Percentiles rank a stretch among this genome's conserved stretches.
Conservation (phyloP, 1,140 invertebrate genomes). For the Pollicipes pollicipes region DNA sequence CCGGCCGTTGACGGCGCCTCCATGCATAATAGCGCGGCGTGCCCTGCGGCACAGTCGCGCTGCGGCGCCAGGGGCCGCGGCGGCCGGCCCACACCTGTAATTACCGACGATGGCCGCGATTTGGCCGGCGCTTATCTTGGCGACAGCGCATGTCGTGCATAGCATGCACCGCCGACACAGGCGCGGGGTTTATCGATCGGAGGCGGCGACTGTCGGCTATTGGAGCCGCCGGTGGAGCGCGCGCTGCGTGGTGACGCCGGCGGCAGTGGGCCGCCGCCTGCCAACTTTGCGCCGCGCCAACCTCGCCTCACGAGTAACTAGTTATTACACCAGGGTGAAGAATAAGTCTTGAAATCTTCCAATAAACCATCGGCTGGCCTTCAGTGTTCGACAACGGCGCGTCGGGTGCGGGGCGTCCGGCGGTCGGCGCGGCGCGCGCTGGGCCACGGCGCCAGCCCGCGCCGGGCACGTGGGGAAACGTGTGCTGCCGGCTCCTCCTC, state of each 20-base stretch:
- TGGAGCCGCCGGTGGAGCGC: not conserved
- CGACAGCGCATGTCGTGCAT: not conserved
- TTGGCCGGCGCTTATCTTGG: not conserved
- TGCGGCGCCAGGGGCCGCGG: not conserved
- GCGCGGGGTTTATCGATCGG: not conserved
- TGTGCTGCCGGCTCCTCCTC: not conserved
- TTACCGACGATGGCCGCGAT: not conserved
- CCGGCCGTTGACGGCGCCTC: not conserved
- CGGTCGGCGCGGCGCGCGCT: too few relatives aligned
- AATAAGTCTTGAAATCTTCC: not conserved
- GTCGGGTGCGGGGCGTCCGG: too few relatives aligned
- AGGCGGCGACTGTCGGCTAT: not conserved
- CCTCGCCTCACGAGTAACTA: not conserved
- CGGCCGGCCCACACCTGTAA: not conserved
- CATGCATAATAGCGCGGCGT: not conserved
- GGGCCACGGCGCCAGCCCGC: too few relatives aligned
- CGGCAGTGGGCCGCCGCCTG: not conserved
- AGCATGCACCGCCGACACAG: not conserved
- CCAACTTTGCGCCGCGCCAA: conserved; percentile 1
- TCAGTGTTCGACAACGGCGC: not conserved
- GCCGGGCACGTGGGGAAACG: not conserved
- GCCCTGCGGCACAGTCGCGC: not conserved
- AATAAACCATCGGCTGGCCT: not conserved
- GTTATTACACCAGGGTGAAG: not conserved
- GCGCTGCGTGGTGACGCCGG: too few relatives aligned